Evolutionary conservation across 2,888 invertebrate species (phyloP).

Genomic region (Caenorhabditis sulstoni): DNA sequence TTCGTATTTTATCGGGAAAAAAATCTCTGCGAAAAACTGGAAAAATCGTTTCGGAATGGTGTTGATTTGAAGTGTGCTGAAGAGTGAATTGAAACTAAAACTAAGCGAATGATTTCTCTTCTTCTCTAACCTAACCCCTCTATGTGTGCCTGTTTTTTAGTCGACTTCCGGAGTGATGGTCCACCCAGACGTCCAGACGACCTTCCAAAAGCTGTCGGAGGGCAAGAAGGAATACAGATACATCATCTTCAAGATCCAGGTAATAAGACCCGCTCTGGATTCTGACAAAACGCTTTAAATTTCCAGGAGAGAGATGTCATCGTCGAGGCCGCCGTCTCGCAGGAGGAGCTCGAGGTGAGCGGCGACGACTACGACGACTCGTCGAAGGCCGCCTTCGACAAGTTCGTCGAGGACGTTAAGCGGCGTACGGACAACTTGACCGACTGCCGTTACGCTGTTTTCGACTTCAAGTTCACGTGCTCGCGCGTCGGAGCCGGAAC

Average conservation of each 20-base stretch:
- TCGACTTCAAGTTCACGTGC: constrained; percentile 97
- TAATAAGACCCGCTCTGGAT: constrained; percentile 17
- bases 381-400: constrained; percentile 88
- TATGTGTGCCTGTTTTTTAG: constrained; percentile 64
- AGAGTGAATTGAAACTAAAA: constrained; percentile 3
- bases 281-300: not conserved
- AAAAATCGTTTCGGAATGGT: constrained; percentile 40
- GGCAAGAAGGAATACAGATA: constrained; percentile 79
- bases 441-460: constrained; percentile 96
- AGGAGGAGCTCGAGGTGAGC: constrained; percentile 72
- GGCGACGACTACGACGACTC: constrained; percentile 80
- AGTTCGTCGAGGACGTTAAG: constrained; percentile 92
- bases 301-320: constrained; percentile 79
- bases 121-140: constrained; percentile 39
- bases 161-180: constrained; percentile 80
- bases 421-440: constrained; percentile 86
- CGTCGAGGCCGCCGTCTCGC: constrained; percentile 78
- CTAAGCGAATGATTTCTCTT: constrained; percentile 28
- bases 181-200: constrained; percentile 80
- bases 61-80: constrained; percentile 33
- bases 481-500: constrained; percentile 91
- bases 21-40: constrained; percentile 6
- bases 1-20: constrained; percentile 6
- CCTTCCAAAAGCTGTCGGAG: constrained; percentile 80
- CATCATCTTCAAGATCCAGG: constrained; percentile 81